phyloP scores from a whole-genome alignment of 1,140 invertebrate genomes.

The Antheraea mylitta region DNA sequence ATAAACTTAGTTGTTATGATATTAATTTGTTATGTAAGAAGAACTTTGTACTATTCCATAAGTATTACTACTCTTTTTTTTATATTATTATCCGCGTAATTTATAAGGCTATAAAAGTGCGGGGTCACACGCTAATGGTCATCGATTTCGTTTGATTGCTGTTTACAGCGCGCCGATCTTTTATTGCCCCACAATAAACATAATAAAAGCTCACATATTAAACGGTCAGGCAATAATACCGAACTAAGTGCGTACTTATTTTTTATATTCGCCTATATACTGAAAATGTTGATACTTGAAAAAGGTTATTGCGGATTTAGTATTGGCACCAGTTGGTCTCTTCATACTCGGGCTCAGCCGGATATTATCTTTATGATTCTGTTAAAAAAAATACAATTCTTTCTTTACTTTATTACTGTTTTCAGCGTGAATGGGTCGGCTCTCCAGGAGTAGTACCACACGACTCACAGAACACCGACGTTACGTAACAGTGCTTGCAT shows the following conservation, averaged over 20 bases:
- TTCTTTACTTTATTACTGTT: no score
- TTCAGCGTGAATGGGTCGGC: no score
- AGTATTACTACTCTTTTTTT: neutral
- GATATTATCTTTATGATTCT: no score
- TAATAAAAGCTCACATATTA: constrained; percentile 7
- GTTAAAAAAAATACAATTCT: no score
- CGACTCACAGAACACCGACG: no score
- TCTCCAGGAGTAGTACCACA: no score
- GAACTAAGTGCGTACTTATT: constrained; percentile 1
- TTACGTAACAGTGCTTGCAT: no score
- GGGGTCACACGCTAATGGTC: constrained; percentile 11
- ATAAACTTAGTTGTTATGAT: no score
- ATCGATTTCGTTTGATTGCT: constrained; percentile 15
- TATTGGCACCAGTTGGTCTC: neutral
- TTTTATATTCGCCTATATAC: constrained; percentile 1
- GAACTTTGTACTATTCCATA: no score
- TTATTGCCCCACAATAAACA: constrained; percentile 16
- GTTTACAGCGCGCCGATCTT: constrained; percentile 13
- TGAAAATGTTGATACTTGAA: neutral
- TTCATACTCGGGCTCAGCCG: neutral
- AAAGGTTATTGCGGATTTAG: neutral
- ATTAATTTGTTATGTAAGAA: no score
- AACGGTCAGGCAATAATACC: neutral
- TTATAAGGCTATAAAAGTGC: constrained; percentile 7
- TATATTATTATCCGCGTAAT: constrained; percentile 1